Base-by-base conservation (phyloP, 1,140 invertebrate species). In the Drosophila subpulchrella region DNA sequence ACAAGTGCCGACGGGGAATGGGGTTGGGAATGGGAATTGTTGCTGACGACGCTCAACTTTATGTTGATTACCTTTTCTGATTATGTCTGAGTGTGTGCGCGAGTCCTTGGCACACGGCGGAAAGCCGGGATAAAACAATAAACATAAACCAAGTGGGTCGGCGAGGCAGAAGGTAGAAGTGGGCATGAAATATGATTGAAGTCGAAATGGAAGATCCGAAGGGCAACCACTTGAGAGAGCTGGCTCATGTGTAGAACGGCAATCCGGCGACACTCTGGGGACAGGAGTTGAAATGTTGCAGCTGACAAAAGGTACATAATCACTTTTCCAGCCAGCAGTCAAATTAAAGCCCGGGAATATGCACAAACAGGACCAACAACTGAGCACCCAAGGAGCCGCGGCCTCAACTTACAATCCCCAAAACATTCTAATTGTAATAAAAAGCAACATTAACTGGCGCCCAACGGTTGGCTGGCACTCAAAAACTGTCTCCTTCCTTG, bases 21-120 rank as follows among this genome's bases (percentile, higher is more conserved):
- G 68, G 83, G 88, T 79, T 65, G 48, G 41, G 71, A 79, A 86
- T 70, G 75, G 68, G 83, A 86, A 88, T 65, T 82, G 75, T 86
- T 88, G 83, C 81, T 85, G 83, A 79, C 83, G 73, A 80, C 83
- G 79, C 58, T 83, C 73, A 84, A 89, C 73, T 89, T 89, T 89
- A 89, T 89, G 84, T 89, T 89, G 84, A 89, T 89, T 89, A 84
- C 84, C 84, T 89, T 89, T 89, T 89, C 89, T 89, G 84, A 89
- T 88, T 89, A 84, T 89, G 84, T 84, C 77, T 78, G 62, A 76
- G 75, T 81, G 80, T 78, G 77, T 70, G 78, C 60, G 63, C 55
- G 60, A 62, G 68, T 60, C 42, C 50, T 59, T 57, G 81, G 85
- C 80, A 70, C 73, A 84, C 76, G 84, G 80, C 84, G 58, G 48